phyloP scores from a whole-genome alignment of 92 coral and sea anemone species.

The Epizoanthus illoricatus region DNA sequence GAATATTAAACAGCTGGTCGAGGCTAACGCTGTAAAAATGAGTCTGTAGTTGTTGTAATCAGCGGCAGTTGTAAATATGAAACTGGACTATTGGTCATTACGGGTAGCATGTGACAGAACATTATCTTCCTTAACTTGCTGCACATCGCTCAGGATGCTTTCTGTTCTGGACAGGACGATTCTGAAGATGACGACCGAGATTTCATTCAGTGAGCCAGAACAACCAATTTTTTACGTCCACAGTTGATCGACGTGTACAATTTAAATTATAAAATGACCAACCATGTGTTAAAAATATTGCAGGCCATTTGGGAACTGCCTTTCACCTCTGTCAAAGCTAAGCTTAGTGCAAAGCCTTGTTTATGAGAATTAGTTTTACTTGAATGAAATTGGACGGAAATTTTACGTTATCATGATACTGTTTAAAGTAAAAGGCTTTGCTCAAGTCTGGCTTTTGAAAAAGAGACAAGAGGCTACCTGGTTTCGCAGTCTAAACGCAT shows the following conservation, averaged over 20 bases:
- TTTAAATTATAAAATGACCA: neutral
- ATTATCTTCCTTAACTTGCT: slow-evolving; percentile 45
- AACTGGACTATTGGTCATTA: too few species aligned
- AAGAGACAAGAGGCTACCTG: neutral
- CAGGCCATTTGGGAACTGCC: neutral
- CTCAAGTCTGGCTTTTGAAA: neutral
- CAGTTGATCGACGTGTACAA: neutral
- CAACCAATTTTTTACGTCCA: neutral
- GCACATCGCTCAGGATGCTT: slow-evolving; percentile 45
- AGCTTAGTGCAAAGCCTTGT: neutral
- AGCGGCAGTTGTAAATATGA: too few species aligned
- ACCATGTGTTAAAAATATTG: neutral
- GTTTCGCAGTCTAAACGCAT: neutral
- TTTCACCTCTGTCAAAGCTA: neutral
- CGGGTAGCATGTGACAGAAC: neutral
- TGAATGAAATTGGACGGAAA: too few species aligned
- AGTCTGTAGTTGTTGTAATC: too few species aligned
- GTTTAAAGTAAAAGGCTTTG: too few species aligned
- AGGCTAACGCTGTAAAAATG: too few species aligned
- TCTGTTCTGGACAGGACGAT: slow-evolving; percentile 49
- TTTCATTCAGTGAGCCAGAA: slow-evolving; percentile 39
- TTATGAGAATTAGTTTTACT: too few species aligned
- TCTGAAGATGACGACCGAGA: slow-evolving; percentile 56
- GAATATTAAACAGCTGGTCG: too few species aligned
- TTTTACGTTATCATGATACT: too few species aligned